Evolutionary conservation across 2,888 invertebrate genomes (phyloP), one percentile per base, ranked within the genome.

Genomic region (Drosophila greeni): DNA sequence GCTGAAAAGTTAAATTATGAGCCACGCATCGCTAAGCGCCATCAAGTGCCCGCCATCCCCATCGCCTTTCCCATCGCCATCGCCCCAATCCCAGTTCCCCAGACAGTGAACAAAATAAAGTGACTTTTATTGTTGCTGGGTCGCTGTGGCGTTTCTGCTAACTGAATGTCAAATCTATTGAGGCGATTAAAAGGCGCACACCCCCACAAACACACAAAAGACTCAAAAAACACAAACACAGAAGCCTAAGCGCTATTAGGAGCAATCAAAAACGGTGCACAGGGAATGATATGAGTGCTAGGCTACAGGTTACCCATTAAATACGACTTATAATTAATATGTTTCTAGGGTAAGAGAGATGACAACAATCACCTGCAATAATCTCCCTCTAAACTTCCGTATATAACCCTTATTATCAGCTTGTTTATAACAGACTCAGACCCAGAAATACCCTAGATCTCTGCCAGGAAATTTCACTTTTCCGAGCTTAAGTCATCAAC

Each of bases 111-210:
- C 31, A 26, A 66, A 66, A 39, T 52, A 45, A 52, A 45, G 45
- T 67, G 59, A 48, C 33, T 20, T 16, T 23, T 20, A 29, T 59
- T 18, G 29, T 16, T 29, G 20, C 29, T 37, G 64, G 31, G 33
- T 24, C 16, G 39, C 14, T 33, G 12, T 20, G 66, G n/a, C 55
- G 31, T 36, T 69, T 42, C 64, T 72, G 57, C 70, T 80, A 84
- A 76, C 76, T 72, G 79, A 80, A 84, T 84, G 79, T 79, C 84
- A 80, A 84, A 84, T 80, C 82, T 79, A 80, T 84, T 81, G 70
- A 61, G 55, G 61, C 70, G 72, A 72, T 78, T 78, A 70, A 81
- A 72, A 66, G 53, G 52, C 64, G 58, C 54, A 51, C 55, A 55
- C 43, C 24, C 53, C 31, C 49, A 14, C 12, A 33, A 31, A 14